These are phyloP conservation scores for Emys orbicularis DNA, from an alignment of 2,797 vertebrate genomes.

Conservation along the genomic window DNA sequence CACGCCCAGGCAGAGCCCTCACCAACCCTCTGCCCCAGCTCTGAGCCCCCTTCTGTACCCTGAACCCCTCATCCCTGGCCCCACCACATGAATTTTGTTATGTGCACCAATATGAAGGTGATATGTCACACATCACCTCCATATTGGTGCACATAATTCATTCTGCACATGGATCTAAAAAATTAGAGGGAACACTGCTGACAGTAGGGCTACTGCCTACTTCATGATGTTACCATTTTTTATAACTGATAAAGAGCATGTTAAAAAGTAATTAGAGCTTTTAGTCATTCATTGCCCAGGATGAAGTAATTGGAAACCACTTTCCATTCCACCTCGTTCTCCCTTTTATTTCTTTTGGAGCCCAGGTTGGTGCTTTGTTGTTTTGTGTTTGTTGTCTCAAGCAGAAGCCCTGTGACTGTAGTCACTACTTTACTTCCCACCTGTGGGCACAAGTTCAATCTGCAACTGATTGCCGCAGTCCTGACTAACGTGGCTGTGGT, in stretches of 20 bases:
- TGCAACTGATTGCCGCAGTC: not conserved
- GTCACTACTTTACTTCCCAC: not conserved
- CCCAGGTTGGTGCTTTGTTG: not conserved
- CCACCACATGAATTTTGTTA: no score
- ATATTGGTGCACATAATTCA: no score
- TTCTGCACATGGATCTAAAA: no score
- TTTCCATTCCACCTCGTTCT: not conserved
- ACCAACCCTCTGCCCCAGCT: no score
- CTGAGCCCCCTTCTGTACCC: no score
- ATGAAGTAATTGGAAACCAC: not conserved
- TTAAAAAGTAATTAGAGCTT: not conserved
- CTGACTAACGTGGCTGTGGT: not conserved
- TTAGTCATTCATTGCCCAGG: not conserved
- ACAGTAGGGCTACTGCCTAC: not conserved
- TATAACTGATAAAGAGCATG: not conserved
- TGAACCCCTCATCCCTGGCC: no score
- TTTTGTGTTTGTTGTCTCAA: not conserved
- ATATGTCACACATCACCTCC: no score
- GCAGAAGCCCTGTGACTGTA: not conserved
- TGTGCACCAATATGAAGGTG: no score
- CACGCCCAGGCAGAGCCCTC: no score
- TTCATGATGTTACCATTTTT: not conserved
- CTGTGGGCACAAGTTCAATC: not conserved
- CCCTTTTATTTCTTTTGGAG: not conserved
- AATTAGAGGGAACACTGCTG: not conserved